These are phyloP conservation scores for Marronus borbonicus DNA, from an alignment of 2,888 invertebrate genomes.

Conservation along the genomic window DNA sequence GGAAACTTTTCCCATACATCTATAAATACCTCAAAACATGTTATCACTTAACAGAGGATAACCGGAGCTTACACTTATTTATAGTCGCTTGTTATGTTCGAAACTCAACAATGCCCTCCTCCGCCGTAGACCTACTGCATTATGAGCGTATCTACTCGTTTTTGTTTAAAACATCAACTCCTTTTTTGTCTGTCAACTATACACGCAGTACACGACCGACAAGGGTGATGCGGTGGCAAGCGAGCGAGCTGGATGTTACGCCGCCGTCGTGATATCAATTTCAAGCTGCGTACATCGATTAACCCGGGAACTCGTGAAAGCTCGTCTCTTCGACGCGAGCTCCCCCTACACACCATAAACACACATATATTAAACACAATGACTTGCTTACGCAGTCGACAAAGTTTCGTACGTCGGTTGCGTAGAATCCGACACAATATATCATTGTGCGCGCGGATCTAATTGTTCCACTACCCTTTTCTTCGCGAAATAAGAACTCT, in stretches of 20 bases:
- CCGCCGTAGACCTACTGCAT: constrained; percentile 3
- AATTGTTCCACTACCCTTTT: constrained; percentile 27
- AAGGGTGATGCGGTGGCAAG: background rate
- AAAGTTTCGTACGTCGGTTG: constrained; percentile 29
- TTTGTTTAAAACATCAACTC: constrained; percentile 34
- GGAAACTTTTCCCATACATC: background rate
- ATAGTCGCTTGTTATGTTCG: constrained; percentile 22
- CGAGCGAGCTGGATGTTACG: background rate
- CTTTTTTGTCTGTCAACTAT: constrained; percentile 24
- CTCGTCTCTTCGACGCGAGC: constrained; percentile 25
- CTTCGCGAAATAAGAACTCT: constrained; percentile 28
- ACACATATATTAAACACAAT: constrained; percentile 42
- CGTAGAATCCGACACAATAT: constrained; percentile 33
- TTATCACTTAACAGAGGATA: constrained; percentile 20
- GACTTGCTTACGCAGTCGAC: constrained; percentile 38
- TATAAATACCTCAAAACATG: constrained; percentile 12
- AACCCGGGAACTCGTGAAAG: constrained; percentile 21
- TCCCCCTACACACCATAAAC: constrained; percentile 29
- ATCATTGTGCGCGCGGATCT: constrained; percentile 30
- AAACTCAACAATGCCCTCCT: constrained; percentile 29
- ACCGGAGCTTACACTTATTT: constrained; percentile 24
- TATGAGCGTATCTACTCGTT: constrained; percentile 28
- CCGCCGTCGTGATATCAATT: constrained; percentile 25
- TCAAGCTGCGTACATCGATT: constrained; percentile 31
- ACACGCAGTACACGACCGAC: background rate